Percentiles rank a stretch among this genome's conserved stretches.
These are phyloP conservation scores for Channallabes apus DNA, from an alignment of 2,797 vertebrate genomes.

Conservation along the genomic window DNA sequence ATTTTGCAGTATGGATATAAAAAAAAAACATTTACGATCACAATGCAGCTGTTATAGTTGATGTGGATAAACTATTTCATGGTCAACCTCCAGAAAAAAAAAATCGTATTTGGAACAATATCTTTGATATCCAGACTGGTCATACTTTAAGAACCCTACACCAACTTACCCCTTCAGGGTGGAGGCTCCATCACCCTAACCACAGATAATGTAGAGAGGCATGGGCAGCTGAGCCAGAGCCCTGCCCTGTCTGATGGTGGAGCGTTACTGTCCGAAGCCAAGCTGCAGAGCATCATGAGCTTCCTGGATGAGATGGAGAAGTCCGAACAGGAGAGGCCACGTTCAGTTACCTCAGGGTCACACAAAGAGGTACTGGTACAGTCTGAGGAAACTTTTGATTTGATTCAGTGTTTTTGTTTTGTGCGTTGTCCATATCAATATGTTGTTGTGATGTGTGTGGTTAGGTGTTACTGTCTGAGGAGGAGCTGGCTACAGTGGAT, in stretches of 20 bases:
- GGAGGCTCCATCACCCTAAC: conserved; percentile 83
- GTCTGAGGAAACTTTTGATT: not conserved
- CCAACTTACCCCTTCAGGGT: conserved; percentile 69
- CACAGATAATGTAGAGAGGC: conserved; percentile 87
- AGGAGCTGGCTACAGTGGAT: conserved; percentile 77
- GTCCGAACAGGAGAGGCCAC: conserved; percentile 82
- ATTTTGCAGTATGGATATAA: not conserved
- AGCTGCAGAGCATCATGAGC: conserved; percentile 91
- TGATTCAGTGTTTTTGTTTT: not conserved
- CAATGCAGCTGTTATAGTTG: not conserved
- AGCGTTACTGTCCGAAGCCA: conserved; percentile 89
- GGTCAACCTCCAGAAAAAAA: not conserved
- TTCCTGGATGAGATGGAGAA: conserved; percentile 96
- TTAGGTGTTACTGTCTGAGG: conserved; percentile 71
- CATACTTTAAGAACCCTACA: not conserved
- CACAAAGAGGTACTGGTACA: conserved; percentile 75
- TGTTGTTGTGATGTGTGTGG: not conserved
- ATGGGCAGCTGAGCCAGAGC: conserved; percentile 79
- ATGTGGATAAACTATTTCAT: not conserved
- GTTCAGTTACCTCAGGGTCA: conserved; percentile 77
- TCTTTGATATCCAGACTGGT: not conserved
- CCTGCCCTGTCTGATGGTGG: conserved; percentile 73
- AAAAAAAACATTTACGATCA: not conserved
- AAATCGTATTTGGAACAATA: not conserved
- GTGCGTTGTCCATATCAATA: not conserved